Evolutionary conservation across 2,888 invertebrate species (phyloP).

Genomic region (Melieria crassipennis): DNA sequence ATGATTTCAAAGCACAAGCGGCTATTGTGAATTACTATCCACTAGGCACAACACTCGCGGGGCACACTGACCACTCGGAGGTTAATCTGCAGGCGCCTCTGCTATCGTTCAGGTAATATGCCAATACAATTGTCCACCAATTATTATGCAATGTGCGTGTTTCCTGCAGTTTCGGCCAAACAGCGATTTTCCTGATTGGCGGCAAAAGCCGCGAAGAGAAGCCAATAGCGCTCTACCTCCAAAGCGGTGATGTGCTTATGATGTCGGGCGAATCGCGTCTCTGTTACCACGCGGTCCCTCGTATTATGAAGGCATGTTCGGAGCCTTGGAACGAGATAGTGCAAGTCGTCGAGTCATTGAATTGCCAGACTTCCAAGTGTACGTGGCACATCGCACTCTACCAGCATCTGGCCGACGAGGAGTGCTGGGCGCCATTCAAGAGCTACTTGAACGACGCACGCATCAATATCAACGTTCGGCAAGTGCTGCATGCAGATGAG

Average conservation of each 20-base stretch:
- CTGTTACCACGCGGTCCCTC: conserved; percentile 94
- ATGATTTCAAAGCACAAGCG: conserved; percentile 82
- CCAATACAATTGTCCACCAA: no score
- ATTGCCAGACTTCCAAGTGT: conserved; percentile 43
- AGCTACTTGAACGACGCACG: conserved; percentile 77
- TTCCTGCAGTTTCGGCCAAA: conserved; percentile 87
- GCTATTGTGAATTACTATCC: conserved; percentile 97
- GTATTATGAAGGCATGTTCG: conserved; percentile 72
- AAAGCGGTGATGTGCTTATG: conserved; percentile 90
- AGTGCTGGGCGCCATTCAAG: conserved; percentile 69
- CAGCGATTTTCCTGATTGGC: conserved; percentile 93
- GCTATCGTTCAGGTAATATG: conserved; percentile 82
- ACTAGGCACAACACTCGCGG: conserved; percentile 89
- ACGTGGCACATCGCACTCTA: conserved; percentile 49
- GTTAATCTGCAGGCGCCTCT: conserved; percentile 85
- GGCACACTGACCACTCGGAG: conserved; percentile 96
- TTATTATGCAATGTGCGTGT: no score
- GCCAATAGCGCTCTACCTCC: conserved; percentile 78
- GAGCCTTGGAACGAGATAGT: conserved; percentile 67
- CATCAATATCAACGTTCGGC: conserved; percentile 94
- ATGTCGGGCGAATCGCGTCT: conserved; percentile 89
- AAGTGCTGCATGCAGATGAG: conserved; percentile 72
- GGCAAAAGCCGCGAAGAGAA: conserved; percentile 75
- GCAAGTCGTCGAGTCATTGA: not conserved
- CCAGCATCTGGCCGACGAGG: conserved; percentile 57